These are phyloP conservation scores for Otocyon megalotis DNA, from an alignment of 2,113 vertebrate genomes.

Conservation along the genomic window DNA sequence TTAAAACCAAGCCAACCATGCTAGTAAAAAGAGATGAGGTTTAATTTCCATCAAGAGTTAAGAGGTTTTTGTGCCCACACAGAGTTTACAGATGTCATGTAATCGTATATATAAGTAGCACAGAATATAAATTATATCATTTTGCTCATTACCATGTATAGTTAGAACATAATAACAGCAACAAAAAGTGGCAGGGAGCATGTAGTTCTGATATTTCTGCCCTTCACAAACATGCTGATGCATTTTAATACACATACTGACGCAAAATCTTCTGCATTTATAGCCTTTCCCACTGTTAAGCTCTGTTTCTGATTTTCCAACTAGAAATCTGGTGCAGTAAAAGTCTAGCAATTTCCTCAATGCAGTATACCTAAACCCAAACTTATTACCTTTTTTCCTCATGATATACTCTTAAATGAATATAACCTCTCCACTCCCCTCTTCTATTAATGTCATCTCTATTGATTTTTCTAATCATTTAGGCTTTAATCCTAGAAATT, in stretches of 20 bases:
- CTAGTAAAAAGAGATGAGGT: neutral
- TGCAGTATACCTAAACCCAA: neutral
- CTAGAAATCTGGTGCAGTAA: neutral
- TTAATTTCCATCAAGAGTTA: neutral
- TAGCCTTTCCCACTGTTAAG: neutral
- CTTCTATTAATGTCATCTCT: neutral
- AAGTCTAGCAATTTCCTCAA: neutral
- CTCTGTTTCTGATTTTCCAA: neutral
- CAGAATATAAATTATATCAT: neutral
- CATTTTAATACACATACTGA: neutral
- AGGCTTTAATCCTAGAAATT: neutral
- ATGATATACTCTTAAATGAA: neutral
- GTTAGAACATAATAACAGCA: neutral
- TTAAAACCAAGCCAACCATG: neutral
- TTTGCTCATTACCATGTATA: neutral
- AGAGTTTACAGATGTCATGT: neutral
- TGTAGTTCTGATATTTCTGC: neutral
- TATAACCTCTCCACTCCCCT: neutral
- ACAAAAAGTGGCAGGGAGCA: neutral
- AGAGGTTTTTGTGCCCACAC: neutral
- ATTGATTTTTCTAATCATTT: neutral
- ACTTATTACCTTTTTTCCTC: neutral
- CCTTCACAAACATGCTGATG: neutral
- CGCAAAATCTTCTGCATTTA: neutral
- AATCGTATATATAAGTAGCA: neutral